Conservation (phyloP, 1,140 invertebrate species). For the Glossosoma conforme region DNA sequence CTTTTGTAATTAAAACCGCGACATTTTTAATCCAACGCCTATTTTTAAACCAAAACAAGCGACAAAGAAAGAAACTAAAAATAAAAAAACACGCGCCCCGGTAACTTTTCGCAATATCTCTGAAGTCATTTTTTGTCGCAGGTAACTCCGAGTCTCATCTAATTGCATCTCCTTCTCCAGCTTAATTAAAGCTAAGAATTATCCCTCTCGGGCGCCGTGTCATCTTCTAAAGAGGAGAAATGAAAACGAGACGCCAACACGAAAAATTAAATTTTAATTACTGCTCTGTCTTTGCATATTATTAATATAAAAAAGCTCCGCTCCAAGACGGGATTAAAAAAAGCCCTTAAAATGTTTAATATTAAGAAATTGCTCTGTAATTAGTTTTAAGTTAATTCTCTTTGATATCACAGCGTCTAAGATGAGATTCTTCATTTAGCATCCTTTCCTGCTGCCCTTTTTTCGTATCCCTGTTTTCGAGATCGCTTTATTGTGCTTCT, state of each 20-base stretch:
- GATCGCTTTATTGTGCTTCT: conserved; percentile 28
- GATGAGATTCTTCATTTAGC: conserved; percentile 2
- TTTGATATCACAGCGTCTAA: conserved; percentile 23
- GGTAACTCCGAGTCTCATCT: too few relatives aligned
- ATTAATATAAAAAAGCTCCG: conserved; percentile 29
- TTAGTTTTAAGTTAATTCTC: conserved; percentile 31
- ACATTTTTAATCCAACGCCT: too few relatives aligned
- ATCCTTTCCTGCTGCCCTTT: neutral
- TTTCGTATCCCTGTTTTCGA: conserved; percentile 15
- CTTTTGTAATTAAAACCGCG: too few relatives aligned
- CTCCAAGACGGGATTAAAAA: conserved; percentile 21
- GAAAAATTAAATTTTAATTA: conserved; percentile 34
- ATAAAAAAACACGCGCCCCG: too few relatives aligned
- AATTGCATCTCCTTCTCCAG: conserved; percentile 23
- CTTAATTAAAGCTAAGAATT: conserved; percentile 31
- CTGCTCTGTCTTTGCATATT: conserved; percentile 32
- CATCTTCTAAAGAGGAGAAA: conserved; percentile 23
- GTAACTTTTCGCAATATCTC: too few relatives aligned
- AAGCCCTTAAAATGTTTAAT: conserved; percentile 30
- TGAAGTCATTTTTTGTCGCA: too few relatives aligned
- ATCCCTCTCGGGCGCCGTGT: conserved; percentile 18
- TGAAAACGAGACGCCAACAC: conserved; percentile 29
- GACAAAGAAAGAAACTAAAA: too few relatives aligned
- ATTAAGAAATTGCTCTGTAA: conserved; percentile 33
- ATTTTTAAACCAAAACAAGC: too few relatives aligned